These are phyloP conservation scores for Tetranychus piercei DNA, from an alignment of 2,888 invertebrate species.

Conservation along the genomic window DNA sequence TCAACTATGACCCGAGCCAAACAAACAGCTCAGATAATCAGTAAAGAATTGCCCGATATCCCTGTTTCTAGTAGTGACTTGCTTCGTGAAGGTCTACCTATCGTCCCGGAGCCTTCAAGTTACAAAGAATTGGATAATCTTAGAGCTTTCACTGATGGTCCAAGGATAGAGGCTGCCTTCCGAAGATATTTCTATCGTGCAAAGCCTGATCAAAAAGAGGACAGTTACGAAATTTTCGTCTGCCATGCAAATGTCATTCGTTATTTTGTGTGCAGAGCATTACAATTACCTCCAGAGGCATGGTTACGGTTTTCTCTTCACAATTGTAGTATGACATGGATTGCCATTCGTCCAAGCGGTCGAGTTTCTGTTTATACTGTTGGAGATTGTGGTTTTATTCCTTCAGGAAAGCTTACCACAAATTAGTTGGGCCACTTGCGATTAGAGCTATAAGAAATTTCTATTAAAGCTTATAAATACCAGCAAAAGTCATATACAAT, in stretches of 20 bases:
- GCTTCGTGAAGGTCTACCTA: slow-evolving; percentile 79
- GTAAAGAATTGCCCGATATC: slow-evolving; percentile 44
- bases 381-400: slow-evolving; percentile 80
- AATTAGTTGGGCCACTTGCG: neutral
- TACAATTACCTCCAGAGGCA: slow-evolving; percentile 90
- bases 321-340: slow-evolving; percentile 81
- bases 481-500: neutral
- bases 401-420: slow-evolving; percentile 41
- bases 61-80: slow-evolving; percentile 48
- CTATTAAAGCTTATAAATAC: neutral
- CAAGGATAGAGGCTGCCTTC: slow-evolving; percentile 87
- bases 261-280: slow-evolving; percentile 45
- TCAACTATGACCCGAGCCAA: slow-evolving; percentile 86
- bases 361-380: slow-evolving; percentile 58
- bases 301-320: slow-evolving; percentile 82
- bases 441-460: neutral
- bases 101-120: slow-evolving; percentile 82
- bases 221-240: slow-evolving; percentile 72
- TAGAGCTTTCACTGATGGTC: slow-evolving; percentile 50
- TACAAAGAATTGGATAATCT: slow-evolving; percentile 42
- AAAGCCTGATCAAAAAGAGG: slow-evolving; percentile 52
- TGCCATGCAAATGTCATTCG: slow-evolving; percentile 97
- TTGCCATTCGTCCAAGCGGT: slow-evolving; percentile 67
- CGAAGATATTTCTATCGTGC: slow-evolving; percentile 81
- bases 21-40: slow-evolving; percentile 70